A percentile compares a stretch with the other conserved stretches of the same genome.
Conservation (phyloP, 92 coral and sea anemone genomes). For the Epizoanthus rinbou region DNA sequence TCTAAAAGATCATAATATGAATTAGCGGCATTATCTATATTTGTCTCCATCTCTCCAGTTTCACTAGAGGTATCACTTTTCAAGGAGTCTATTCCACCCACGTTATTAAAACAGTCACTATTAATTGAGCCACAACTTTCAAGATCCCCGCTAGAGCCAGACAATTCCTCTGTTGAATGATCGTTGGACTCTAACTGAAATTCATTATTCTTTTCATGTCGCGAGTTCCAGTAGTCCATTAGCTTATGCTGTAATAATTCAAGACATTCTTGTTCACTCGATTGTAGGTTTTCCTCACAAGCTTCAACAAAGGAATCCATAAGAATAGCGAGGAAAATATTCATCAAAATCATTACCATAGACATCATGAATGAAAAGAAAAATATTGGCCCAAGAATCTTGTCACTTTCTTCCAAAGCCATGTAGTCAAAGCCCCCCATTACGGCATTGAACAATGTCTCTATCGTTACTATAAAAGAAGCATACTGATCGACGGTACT, state of each 20-base stretch:
- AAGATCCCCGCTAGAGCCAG: not conserved
- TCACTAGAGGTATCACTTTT: not conserved
- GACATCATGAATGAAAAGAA: conserved; percentile 87
- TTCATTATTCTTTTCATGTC: conserved; percentile 2
- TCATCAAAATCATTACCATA: conserved; percentile 88
- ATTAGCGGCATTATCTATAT: not conserved
- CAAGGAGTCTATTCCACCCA: not conserved
- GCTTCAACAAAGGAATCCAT: conserved; percentile 92
- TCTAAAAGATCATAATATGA: conserved; percentile 27
- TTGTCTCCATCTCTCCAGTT: not conserved
- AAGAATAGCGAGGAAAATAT: conserved; percentile 84
- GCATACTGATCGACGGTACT: conserved; percentile 63
- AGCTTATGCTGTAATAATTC: conserved; percentile 50
- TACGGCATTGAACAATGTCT: conserved; percentile 72
- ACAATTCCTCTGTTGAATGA: not conserved
- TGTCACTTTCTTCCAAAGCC: conserved; percentile 61
- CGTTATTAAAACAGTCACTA: not conserved
- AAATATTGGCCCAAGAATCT: conserved; percentile 77
- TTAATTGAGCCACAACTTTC: not conserved
- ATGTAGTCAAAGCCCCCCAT: conserved; percentile 91
- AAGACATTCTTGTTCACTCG: conserved; percentile 71
- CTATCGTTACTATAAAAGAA: conserved; percentile 66
- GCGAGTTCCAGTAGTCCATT: conserved; percentile 7
- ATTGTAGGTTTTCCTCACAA: conserved; percentile 67
- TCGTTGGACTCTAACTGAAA: not conserved